Evolutionary conservation across 2,888 invertebrate genomes (phyloP), one percentile per base, ranked within the genome.

Genomic region (Seira musarum): DNA sequence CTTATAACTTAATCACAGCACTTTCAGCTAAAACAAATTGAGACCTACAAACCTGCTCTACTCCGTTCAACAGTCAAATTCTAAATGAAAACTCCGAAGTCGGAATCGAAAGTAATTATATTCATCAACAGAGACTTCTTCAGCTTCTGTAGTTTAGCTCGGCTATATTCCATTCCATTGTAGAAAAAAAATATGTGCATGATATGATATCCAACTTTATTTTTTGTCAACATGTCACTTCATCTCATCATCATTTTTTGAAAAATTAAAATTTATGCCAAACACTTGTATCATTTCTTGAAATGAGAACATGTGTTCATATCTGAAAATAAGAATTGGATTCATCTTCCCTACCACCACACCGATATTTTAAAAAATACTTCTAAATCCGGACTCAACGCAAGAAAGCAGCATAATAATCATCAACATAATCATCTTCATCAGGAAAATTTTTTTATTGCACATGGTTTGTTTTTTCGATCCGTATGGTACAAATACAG

Each of bases 261-360:
- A 67, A 68, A 73, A 68, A 69, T 69, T 76, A 76, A 53, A 63
- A 76, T 76, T 76, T 76, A 76, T 68, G 76, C 68, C 64, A 76
- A 76, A 76, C 76, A 76, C 69, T 76, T 76, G 76, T 76, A 68
- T 68, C 53, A 60, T 70, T 70, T 35, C 61, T 63, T 25, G n/a
- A 49, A 57, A 53, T 35, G 49, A 67, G 49, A 46, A 67, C 21
- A 40, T 19, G 40, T 21, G 40, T 40, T 40, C 40, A 40, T 40
- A 40, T 8, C 40, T 40, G 40, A 40, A 40, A 40, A 40, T 40
- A 8, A 5, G 40, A 13, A 40, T n/a, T n/a, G 40, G 40, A 40
- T 40, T 8, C 13, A 8, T 40, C 13, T 40, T 40, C 6, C 40
- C 40, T n/a, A n/a, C n/a, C n/a, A n/a, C n/a, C n/a, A n/a, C n/a